Evolutionary conservation across 2,888 invertebrate genomes (phyloP), one percentile per base, ranked within the genome.

Genomic region (Odontomyia ornata): DNA sequence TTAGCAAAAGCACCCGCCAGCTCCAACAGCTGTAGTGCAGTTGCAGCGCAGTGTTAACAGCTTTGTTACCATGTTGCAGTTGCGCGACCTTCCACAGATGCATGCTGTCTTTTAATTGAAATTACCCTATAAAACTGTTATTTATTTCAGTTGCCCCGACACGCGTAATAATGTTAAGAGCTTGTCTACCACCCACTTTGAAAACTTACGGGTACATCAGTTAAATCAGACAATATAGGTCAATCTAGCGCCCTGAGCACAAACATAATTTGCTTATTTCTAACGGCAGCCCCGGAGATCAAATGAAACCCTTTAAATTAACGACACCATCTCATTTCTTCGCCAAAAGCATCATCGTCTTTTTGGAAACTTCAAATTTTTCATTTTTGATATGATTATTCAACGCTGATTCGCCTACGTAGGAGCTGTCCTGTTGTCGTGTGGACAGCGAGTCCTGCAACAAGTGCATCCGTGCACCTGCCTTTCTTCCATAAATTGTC

Each of bases 401-500:
- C 27, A 23, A 27, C 23, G 73, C 23, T 30, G 13, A 23, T n/a
- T 73, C 73, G 52, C 73, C 73, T 73, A 73, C 73, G 73, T 73
- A 36, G 73, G 30, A 23, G 60, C 36, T 36, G 60, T 46, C 46
- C 69, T 75, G 77, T 69, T 78, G 78, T 78, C 78, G 78, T 78
- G 78, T 78, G 76, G 78, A 71, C 47, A 67, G n/a, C 47, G 75
- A 28, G 62, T 36, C 56, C 47, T 65, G 56, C 73, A 77, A 65
- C 75, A 72, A 72, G 76, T 65, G 72, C 64, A 2, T 60, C 52
- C 36, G 25, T 77, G 75, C 78, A 78, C 78, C 78, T 78, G 78
- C 78, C 65, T 76, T 76, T 78, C 78, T 64, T 78, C 72, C 76
- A 77, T 28, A 75, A 75, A 76, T 77, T 77, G 67, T 77, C 75